Conservation (phyloP, 92 coral and sea anemone species). For the Umimayanthus chanpuru region DNA sequence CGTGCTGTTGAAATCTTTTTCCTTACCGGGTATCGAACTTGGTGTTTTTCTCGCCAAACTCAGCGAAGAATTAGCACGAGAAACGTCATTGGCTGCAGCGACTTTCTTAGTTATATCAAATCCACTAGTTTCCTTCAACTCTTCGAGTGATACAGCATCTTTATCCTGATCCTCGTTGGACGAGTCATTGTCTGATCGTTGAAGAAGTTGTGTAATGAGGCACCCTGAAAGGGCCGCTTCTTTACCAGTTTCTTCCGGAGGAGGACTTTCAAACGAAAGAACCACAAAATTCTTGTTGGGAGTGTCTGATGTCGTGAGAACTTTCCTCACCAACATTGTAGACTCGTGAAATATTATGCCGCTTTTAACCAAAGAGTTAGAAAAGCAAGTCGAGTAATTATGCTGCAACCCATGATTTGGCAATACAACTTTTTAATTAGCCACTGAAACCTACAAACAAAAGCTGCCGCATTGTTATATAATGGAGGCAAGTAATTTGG, state of each 20-base stretch:
- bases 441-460: background rate
- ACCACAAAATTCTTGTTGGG: background rate
- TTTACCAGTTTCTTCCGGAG: background rate
- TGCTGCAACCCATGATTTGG: background rate
- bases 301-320: background rate
- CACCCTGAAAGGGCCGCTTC: constrained; percentile 8
- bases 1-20: background rate
- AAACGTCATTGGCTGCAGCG: background rate
- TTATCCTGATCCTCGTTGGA: background rate
- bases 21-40: background rate
- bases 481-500: background rate
- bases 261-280: background rate
- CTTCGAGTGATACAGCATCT: background rate
- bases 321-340: constrained; percentile 19
- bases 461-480: background rate
- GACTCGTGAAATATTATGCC: background rate
- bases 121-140: background rate
- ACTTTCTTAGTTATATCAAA: background rate
- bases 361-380: background rate
- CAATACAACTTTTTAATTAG: background rate
- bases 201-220: constrained; percentile 26
- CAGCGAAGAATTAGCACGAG: background rate
- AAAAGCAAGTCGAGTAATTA: too few relatives aligned
- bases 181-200: background rate
- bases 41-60: background rate